Evolutionary conservation across 1,140 invertebrate genomes (phyloP).

Genomic region (Doryteuthis pealeii): DNA sequence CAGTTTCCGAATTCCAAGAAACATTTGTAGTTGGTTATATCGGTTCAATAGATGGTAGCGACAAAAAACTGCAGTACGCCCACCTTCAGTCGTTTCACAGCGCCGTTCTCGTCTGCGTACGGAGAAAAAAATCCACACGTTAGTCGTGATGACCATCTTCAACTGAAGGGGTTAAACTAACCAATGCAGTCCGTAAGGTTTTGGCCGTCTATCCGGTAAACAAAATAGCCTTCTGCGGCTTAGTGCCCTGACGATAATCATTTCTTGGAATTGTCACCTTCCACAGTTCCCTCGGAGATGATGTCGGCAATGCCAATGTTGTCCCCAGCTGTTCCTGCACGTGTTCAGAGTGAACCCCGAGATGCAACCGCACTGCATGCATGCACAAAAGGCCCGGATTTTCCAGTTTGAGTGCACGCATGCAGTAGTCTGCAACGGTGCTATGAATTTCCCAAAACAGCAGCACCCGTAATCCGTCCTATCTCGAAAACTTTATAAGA

Average conservation of each 20-base stretch:
- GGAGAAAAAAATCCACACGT: constrained; percentile 83
- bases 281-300: constrained; percentile 38
- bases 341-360: constrained; percentile 91
- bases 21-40: constrained; percentile 87
- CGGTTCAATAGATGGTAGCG: constrained; percentile 92
- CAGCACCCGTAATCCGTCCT: constrained; percentile 76
- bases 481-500: constrained; percentile 55
- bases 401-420: constrained; percentile 78
- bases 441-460: constrained; percentile 85
- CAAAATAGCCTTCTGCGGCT: constrained; percentile 84
- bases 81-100: constrained; percentile 68
- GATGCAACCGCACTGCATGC: constrained; percentile 71
- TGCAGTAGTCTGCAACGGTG: constrained; percentile 69
- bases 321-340: constrained; percentile 83
- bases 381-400: constrained; percentile 73
- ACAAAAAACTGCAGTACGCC: constrained; percentile 71
- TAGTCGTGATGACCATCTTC: constrained; percentile 83
- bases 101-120: constrained; percentile 83
- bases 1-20: constrained; percentile 62
- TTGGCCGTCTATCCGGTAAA: constrained; percentile 83
- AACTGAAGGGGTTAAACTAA: constrained; percentile 75
- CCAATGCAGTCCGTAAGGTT: constrained; percentile 66
- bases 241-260: constrained; percentile 82
- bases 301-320: constrained; percentile 29
- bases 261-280: constrained; percentile 85